phyloP scores from a whole-genome alignment of 2,888 invertebrate genomes.

The Theretra japonica region DNA sequence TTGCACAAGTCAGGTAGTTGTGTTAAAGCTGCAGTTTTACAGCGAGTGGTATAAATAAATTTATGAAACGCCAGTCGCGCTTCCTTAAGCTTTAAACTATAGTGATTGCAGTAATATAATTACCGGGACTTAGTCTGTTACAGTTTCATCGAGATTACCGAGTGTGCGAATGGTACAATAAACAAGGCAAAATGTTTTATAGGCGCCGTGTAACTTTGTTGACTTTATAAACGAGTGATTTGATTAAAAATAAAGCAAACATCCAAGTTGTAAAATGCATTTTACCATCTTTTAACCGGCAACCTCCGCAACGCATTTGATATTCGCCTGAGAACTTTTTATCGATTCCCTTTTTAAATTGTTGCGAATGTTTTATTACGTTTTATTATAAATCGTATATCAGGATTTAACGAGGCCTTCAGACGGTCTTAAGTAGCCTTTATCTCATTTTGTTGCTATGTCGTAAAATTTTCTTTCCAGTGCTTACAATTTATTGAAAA shows the following conservation, averaged over 20 bases:
- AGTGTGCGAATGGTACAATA: conserved; percentile 31
- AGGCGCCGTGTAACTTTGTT: conserved; percentile 53
- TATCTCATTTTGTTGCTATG: conserved; percentile 75
- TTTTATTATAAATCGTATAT: conserved; percentile 82
- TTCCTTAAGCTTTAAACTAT: conserved; percentile 14
- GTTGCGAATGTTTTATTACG: conserved; percentile 82
- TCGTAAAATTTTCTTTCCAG: conserved; percentile 55
- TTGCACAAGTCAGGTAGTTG: not conserved
- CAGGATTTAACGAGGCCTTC: conserved; percentile 77
- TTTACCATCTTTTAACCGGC: conserved; percentile 75
- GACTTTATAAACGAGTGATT: conserved; percentile 55
- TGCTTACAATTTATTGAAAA: conserved; percentile 26
- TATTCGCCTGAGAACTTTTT: conserved; percentile 74
- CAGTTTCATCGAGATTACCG: conserved; percentile 26
- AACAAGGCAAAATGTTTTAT: conserved; percentile 34
- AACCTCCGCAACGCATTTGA: conserved; percentile 68
- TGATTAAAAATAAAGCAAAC: conserved; percentile 70
- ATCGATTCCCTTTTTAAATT: conserved; percentile 80
- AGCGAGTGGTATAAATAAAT: conserved; percentile 7
- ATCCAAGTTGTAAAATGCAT: conserved; percentile 69
- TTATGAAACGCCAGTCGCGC: conserved; percentile 8
- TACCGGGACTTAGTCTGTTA: conserved; percentile 16
- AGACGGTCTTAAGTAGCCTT: conserved; percentile 75
- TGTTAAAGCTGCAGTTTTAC: not conserved
- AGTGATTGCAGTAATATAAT: conserved; percentile 22